A percentile compares a stretch with the other conserved stretches of the same genome.
These are phyloP conservation scores for Octomys mimax DNA, from an alignment of 2,797 vertebrate genomes.

Conservation along the genomic window DNA sequence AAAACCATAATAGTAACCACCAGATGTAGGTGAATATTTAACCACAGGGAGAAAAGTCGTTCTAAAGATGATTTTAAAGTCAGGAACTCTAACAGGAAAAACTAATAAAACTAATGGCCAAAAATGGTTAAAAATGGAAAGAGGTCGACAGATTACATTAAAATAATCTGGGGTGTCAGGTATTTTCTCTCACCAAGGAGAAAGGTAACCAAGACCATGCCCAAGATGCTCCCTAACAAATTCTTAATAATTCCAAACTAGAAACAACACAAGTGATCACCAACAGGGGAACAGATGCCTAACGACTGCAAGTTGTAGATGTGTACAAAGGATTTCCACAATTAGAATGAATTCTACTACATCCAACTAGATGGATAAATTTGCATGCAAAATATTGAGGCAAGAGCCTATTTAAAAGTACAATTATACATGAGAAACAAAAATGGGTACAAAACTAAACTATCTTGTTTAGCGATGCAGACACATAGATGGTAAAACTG, in stretches of 20 bases:
- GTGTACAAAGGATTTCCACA: neutral
- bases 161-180: neutral
- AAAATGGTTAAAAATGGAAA: neutral
- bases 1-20: slow-evolving; percentile 17
- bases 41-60: neutral
- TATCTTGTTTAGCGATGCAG: neutral
- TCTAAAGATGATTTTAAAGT: slow-evolving; percentile 6
- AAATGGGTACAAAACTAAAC: neutral
- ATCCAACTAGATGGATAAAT: neutral
- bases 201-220: neutral
- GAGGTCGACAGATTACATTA: neutral
- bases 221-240: neutral
- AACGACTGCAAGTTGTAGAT: neutral
- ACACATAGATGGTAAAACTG: neutral
- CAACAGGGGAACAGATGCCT: neutral
- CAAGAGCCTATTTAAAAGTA: neutral
- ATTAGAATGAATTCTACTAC: neutral
- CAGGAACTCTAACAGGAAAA: neutral
- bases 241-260: neutral
- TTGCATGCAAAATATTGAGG: neutral
- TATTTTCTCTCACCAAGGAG: neutral
- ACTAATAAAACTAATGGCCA: neutral
- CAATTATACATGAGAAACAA: neutral
- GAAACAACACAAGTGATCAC: neutral
- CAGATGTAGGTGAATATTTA: neutral